Conservation (phyloP, 2,113 vertebrate genomes). For the Fukomys damarensis region DNA sequence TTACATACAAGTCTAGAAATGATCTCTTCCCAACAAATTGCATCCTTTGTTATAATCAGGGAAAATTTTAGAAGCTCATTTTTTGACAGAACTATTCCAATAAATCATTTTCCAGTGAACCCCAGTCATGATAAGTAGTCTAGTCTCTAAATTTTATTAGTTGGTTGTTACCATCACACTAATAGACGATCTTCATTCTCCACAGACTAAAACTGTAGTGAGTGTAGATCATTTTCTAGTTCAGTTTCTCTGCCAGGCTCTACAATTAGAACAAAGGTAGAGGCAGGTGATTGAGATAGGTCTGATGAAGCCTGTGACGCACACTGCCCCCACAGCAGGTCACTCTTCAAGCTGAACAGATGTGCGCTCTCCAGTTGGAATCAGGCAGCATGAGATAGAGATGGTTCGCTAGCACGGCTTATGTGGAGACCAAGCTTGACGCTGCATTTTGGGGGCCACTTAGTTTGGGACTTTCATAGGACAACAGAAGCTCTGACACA, state of each 20-base stretch:
- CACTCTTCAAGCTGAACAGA: not conserved
- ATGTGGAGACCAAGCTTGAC: not conserved
- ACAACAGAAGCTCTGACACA: slow-evolving; percentile 89
- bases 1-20: slow-evolving; percentile 51
- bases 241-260: slow-evolving; percentile 93
- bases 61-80: not conserved
- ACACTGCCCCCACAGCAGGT: not conserved
- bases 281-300: not conserved
- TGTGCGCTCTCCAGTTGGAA: not conserved
- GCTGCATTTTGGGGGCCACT: slow-evolving; percentile 69
- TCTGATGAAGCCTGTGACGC: not conserved
- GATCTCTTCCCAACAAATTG: not conserved
- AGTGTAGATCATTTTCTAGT: slow-evolving; percentile 92
- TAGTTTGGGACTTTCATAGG: slow-evolving; percentile 93
- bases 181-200: slow-evolving; percentile 93
- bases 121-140: not conserved
- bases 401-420: not conserved
- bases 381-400: too few species aligned
- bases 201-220: slow-evolving; percentile 94
- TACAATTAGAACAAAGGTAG: slow-evolving; percentile 75
- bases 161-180: slow-evolving; percentile 90
- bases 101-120: not conserved
- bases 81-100: not conserved
- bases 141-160: not conserved
- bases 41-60: not conserved